Evolutionary conservation across 2,888 invertebrate species (phyloP), one percentile per base, ranked within the genome.

Genomic region (Eupithecia dodoneata): DNA sequence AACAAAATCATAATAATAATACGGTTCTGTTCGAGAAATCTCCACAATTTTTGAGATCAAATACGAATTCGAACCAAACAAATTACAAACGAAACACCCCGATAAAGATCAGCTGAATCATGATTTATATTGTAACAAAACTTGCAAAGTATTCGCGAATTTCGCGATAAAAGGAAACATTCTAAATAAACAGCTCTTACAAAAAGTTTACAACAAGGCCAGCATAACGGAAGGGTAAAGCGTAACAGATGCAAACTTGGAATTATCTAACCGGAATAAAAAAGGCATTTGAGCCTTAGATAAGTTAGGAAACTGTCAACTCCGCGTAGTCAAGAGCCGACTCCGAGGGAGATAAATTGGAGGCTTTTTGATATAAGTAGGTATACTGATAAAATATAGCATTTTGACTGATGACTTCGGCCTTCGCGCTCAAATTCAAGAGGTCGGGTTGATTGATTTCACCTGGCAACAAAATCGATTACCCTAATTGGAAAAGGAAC

Each of bases 301-400:
- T 87, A 88, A 87, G 85, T 86, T 84, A 79, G 84, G 83, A 79
- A 84, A 87, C 83, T 87, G 87, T 87, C 88, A 88, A 85, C 84
- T 83, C 82, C 81, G 75, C 80, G 84, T 79, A 83, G 85, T 78
- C 83, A 80, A 80, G 80, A 76, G 80, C 75, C 71, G 80, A 81
- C 80, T 81, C 83, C 80, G 82, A 84, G 83, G 81, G 83, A 89
- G 88, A 89, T 89, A 88, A 89, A 89, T 89, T 86, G 86, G 85
- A 81, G 82, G 71, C 74, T 76, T 67, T 75, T 78, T 79, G 79
- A 81, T 74, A 76, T 76, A 80, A 66, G 72, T 74, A 78, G 41
- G 42, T 71, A 63, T 66, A 79, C 59, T 76, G 76, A 79, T 80
- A 76, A 76, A 80, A 78, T 80, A 75, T 59, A 80, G 75, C 74